Percentiles rank a stretch among this genome's conserved stretches.
These are phyloP conservation scores for Dugesia japonica DNA, from an alignment of 2,888 invertebrate genomes.

Conservation along the genomic window DNA sequence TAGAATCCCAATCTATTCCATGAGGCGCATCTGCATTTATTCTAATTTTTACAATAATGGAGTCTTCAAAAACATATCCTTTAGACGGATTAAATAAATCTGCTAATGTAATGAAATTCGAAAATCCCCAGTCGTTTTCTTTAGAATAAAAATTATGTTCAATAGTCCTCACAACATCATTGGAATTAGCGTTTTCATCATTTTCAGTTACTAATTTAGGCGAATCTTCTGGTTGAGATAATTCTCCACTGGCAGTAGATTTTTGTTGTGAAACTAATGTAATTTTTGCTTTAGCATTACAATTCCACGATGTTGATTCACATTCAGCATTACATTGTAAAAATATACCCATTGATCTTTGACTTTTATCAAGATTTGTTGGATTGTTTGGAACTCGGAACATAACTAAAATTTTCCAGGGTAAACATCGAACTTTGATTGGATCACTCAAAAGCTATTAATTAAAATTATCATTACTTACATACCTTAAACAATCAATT, in stretches of 20 bases:
- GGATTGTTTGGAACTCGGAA: conserved; percentile 53
- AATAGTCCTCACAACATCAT: conserved; percentile 50
- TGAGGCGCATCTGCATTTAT: conserved; percentile 53
- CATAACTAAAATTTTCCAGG: conserved; percentile 83
- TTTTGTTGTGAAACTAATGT: conserved; percentile 64
- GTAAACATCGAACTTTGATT: conserved; percentile 30
- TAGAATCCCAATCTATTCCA: conserved; percentile 77
- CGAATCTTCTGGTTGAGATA: not conserved
- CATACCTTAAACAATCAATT: too few species aligned
- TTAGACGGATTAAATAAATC: conserved; percentile 74
- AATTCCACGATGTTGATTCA: conserved; percentile 88
- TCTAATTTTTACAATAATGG: conserved; percentile 65
- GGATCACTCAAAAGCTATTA: conserved; percentile 32
- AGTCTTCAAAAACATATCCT: conserved; percentile 64
- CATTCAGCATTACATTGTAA: conserved; percentile 93
- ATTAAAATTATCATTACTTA: too few species aligned
- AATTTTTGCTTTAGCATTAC: conserved; percentile 82
- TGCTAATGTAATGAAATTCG: conserved; percentile 84
- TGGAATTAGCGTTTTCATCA: not conserved
- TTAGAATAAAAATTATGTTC: conserved; percentile 87
- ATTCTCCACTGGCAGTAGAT: not conserved
- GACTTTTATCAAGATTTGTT: conserved; percentile 32
- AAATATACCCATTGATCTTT: conserved; percentile 51
- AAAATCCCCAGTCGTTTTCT: conserved; percentile 80
- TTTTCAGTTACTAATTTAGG: not conserved